Conservation (phyloP, 1,140 invertebrate species). For the Pissodes strobi region DNA sequence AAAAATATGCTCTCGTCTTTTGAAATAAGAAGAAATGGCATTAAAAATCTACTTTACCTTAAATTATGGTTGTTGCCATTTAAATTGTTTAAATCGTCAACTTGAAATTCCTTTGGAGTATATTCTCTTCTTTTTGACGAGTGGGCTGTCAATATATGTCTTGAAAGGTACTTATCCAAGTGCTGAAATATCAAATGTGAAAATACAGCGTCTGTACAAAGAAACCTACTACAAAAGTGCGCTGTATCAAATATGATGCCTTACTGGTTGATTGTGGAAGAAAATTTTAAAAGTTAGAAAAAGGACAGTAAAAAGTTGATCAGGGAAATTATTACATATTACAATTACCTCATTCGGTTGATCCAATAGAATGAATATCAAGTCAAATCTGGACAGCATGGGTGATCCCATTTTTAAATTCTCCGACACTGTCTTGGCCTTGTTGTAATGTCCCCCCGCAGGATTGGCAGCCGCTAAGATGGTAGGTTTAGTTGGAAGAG, state of each 20-base stretch:
- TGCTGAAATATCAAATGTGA: too few species aligned
- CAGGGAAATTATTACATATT: too few species aligned
- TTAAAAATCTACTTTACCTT: too few species aligned
- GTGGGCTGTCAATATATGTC: slow-evolving; percentile 81
- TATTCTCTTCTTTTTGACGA: slow-evolving; percentile 56
- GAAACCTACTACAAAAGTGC: too few species aligned
- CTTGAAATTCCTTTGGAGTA: slow-evolving; percentile 32
- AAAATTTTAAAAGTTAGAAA: too few species aligned
- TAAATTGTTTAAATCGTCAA: background rate
- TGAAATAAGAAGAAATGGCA: too few species aligned
- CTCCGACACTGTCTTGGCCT: slow-evolving; percentile 84
- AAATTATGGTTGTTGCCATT: slow-evolving; percentile 22
- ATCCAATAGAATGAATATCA: slow-evolving; percentile 91
- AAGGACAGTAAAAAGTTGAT: too few species aligned
- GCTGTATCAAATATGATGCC: too few species aligned
- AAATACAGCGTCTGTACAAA: too few species aligned
- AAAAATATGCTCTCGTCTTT: too few species aligned
- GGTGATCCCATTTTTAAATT: slow-evolving; percentile 87
- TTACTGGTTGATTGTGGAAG: too few species aligned
- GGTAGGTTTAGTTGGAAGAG: slow-evolving; percentile 78
- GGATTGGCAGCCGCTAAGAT: slow-evolving; percentile 94
- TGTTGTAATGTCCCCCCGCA: slow-evolving; percentile 84
- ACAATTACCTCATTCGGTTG: slow-evolving; percentile 82
- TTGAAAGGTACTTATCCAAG: slow-evolving; percentile 76
- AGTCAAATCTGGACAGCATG: slow-evolving; percentile 89